Evolutionary conservation across 2,888 invertebrate species (phyloP), one percentile per base, ranked within the genome.

Genomic region (Papilio demoleus): DNA sequence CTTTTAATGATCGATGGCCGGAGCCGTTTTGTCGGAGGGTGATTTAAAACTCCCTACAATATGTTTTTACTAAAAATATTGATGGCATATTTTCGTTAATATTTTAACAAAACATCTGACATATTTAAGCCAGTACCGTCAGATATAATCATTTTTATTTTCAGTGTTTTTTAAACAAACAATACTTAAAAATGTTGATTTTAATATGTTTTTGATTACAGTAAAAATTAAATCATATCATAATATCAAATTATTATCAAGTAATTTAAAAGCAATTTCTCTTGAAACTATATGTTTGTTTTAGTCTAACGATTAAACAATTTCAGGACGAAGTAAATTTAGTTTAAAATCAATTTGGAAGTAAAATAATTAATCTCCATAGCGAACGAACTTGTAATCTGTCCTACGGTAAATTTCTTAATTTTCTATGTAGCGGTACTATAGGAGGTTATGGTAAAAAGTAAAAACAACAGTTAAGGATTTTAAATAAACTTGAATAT

Each of bases 261-360:
- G 24, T 38, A 60, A 60, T 40, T 61, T 27, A n/a, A 61, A 61
- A 61, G 24, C 24, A 40, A 40, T 24, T 42, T 17, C 40, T 27
- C 14, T 61, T 42, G 19, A 61, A 27, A 14, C 42, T 61, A 61
- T 27, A 0, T 62, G 62, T n/a, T 45, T 45, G 14, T 24, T 24
- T 45, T n/a, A n/a, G 5, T 60, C 40, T 38, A 38, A 60, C 22
- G 38, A 60, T 40, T 22, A 40, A 59, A 36, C 34, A 61, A 38
- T 14, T 61, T 42, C 14, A 40, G n/a, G 22, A 40, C 40, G 17
- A 42, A 19, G 47, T 36, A 63, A 63, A 63, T 47, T 50, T 36
- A 34, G 63, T 63, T 63, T 34, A 63, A 64, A 64, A 64, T 64
- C 64, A 64, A 53, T 64, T 53, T 64, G 12, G 5, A 64, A 24